These are phyloP conservation scores for Uria lomvia DNA, from an alignment of 2,113 vertebrate genomes.

Conservation along the genomic window DNA sequence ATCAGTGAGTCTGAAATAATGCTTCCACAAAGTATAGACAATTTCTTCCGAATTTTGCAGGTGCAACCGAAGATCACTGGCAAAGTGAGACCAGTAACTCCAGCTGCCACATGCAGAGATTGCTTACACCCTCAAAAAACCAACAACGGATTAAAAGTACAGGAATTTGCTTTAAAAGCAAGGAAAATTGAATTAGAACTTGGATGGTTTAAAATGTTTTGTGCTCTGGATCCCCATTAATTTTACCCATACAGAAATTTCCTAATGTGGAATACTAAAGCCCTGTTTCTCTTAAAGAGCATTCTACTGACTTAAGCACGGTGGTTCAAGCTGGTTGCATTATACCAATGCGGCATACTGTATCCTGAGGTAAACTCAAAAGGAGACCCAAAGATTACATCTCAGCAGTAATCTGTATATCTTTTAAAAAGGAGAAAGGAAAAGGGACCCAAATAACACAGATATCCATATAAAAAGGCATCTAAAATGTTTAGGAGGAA, in stretches of 20 bases:
- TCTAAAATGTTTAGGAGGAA: background rate
- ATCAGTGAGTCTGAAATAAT: background rate
- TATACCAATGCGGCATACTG: background rate
- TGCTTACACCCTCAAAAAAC: background rate
- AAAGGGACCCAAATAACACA: background rate
- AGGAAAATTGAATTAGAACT: background rate
- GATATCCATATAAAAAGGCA: background rate
- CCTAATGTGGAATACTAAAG: background rate
- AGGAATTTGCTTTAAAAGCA: background rate
- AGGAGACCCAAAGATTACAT: background rate
- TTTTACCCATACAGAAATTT: background rate
- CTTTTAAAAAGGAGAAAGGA: background rate
- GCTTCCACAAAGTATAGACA: background rate
- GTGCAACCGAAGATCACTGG: background rate
- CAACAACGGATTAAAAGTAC: background rate
- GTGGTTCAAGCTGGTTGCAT: background rate
- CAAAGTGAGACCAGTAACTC: background rate
- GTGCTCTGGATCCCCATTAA: background rate
- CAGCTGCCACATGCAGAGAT: background rate
- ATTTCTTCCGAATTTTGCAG: background rate
- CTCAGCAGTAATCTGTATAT: background rate
- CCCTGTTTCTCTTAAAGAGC: background rate
- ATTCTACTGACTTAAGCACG: background rate
- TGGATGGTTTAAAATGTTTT: background rate
- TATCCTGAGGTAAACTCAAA: background rate